Evolutionary conservation across 2,888 invertebrate genomes (phyloP), one percentile per base, ranked within the genome.

Genomic region (Parthenolecanium corni): DNA sequence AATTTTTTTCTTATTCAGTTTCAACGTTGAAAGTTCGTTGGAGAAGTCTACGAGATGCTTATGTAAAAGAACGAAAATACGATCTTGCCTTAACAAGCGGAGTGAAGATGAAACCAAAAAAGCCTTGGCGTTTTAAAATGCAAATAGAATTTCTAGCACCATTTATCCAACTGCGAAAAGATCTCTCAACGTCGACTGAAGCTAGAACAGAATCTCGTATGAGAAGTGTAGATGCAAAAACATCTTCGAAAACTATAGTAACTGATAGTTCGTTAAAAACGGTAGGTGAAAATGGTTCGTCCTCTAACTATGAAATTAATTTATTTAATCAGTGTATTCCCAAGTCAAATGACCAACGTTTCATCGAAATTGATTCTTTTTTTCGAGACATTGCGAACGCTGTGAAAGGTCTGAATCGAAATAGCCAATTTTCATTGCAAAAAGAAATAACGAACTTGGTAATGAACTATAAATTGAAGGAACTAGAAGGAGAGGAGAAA

Each of bases 81-180:
- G 57, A 57, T n/a, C 25, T 57, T 16, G 16, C 57, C 4, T 25
- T 11, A 20, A 46, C 16, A 24, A 46, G 20, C 20, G 57, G 46
- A 18, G n/a, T 31, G 12, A 46, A 14, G 18, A 31, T 57, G n/a
- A 57, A 57, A 31, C 3, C 3, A 6, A 57, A 57, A 47, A 57
- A 46, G 25, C 57, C 57, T 5, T 57, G 57, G 57, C 42, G 44
- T 4, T 46, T 57, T 9, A 57, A 57, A 6, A 57, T 24, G 14
- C 57, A 57, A 46, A 57, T 57, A 46, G 57, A 57, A 31, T 57
- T 57, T 31, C 18, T 57, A 31, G 57, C 57, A 1, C 57, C 57
- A 14, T 57, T 46, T 20, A 57, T 57, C 25, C 57, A 57, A 46
- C 44, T 25, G 16, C 21, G 57, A 25, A 57, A 57, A 25, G 57